Conservation (phyloP, 2,888 invertebrate species). For the Strigamia transsilvanica region DNA sequence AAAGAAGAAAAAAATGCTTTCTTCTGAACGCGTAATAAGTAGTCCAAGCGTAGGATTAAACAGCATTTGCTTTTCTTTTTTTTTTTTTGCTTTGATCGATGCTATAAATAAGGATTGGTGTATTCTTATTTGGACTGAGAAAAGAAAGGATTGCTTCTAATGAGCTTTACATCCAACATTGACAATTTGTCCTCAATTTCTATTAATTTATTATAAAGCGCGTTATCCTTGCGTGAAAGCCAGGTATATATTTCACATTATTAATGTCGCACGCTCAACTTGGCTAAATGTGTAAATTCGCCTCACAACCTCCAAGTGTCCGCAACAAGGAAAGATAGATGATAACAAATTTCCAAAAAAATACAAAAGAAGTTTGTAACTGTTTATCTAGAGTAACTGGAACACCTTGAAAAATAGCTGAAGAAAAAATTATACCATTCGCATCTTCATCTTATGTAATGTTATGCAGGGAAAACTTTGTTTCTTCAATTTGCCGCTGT, state of each 20-base stretch:
- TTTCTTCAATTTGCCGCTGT: neutral
- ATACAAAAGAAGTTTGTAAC: neutral
- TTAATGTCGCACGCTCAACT: conserved; percentile 13
- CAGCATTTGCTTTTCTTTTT: neutral
- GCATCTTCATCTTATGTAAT: neutral
- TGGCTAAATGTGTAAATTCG: conserved; percentile 6
- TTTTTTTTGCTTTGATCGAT: neutral
- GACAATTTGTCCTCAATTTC: conserved; percentile 21
- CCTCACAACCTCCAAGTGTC: conserved; percentile 24
- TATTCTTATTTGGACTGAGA: neutral
- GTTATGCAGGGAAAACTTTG: neutral
- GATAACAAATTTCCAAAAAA: neutral
- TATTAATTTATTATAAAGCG: conserved; percentile 13
- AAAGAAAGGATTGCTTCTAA: neutral
- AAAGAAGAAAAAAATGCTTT: neutral
- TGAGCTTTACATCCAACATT: neutral
- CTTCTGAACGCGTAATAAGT: neutral
- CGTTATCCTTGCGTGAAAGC: neutral
- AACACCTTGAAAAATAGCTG: neutral
- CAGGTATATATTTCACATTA: conserved; percentile 23
- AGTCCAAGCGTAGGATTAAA: neutral
- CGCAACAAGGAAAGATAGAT: neutral
- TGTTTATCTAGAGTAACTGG: neutral
- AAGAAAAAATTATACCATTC: conserved; percentile 13
- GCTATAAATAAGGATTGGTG: neutral